Evolutionary conservation across 2,113 vertebrate genomes (phyloP).

Genomic region (Bostrychus sinensis): DNA sequence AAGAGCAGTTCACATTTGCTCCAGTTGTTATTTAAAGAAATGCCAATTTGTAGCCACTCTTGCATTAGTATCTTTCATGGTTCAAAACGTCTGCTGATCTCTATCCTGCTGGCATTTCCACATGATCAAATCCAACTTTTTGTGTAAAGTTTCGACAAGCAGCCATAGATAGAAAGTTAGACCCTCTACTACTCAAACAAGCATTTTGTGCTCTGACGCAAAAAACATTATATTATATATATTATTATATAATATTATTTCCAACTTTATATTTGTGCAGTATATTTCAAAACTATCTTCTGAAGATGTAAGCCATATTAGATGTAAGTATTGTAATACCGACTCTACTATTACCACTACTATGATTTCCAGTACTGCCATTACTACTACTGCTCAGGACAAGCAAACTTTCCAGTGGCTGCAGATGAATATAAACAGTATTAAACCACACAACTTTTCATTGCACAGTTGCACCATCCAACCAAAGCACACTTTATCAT

Average conservation of each 20-base stretch:
- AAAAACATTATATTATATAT: too few relatives aligned
- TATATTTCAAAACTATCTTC: too few relatives aligned
- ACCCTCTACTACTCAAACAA: background rate
- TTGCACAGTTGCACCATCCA: background rate
- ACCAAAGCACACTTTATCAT: background rate
- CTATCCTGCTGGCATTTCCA: constrained; percentile 2
- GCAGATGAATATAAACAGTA: background rate
- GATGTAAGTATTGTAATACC: too few relatives aligned
- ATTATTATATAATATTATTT: too few relatives aligned
- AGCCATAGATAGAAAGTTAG: background rate
- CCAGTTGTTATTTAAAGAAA: constrained; percentile 4
- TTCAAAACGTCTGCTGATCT: constrained; percentile 9
- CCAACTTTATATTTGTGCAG: too few relatives aligned
- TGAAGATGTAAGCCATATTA: too few relatives aligned
- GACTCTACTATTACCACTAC: too few relatives aligned
- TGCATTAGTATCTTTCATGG: constrained; percentile 4
- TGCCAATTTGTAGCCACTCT: constrained; percentile 7
- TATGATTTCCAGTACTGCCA: too few relatives aligned
- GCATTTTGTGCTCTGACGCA: too few relatives aligned
- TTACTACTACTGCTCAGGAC: too few relatives aligned
- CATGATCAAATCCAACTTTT: constrained; percentile 7
- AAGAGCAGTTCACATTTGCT: background rate
- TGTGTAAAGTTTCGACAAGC: background rate
- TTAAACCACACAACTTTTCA: background rate
- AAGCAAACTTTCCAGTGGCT: too few relatives aligned